phyloP scores from a whole-genome alignment of 1,140 invertebrate species.

The Heliconius congener region DNA sequence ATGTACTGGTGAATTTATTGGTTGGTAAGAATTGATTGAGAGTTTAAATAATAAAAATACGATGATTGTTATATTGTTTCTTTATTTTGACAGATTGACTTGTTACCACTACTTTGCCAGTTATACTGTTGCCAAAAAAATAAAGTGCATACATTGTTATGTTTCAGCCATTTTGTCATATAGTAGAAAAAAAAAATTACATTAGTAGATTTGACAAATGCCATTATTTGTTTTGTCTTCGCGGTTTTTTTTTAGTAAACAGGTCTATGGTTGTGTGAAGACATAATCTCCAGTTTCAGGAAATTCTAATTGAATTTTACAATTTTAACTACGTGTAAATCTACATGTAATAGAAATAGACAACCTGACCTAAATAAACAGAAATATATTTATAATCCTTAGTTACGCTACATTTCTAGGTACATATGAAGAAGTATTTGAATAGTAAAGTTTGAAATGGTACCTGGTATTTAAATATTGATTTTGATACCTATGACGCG shows the following conservation, averaged over 20 bases:
- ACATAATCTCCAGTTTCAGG: too few relatives aligned
- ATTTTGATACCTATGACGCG: background rate
- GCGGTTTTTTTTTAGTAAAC: too few relatives aligned
- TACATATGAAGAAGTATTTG: background rate
- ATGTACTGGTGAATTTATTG: background rate
- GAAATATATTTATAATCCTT: too few relatives aligned
- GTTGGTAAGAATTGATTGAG: background rate
- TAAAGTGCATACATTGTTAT: background rate
- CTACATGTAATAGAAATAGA: too few relatives aligned
- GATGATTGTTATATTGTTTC: background rate
- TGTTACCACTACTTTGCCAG: background rate
- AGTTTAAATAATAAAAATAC: background rate
- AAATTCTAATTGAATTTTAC: too few relatives aligned
- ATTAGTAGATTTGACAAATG: too few relatives aligned
- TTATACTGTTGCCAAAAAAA: conserved; percentile 1
- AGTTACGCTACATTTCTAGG: too few relatives aligned
- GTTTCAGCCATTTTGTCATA: too few relatives aligned
- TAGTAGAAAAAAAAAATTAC: too few relatives aligned
- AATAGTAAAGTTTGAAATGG: background rate
- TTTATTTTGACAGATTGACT: background rate
- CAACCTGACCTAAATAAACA: too few relatives aligned
- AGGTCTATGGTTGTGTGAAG: too few relatives aligned
- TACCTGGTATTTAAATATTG: background rate
- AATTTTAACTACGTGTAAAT: background rate
- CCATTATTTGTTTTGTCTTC: too few relatives aligned